Conservation (phyloP, 2,113 vertebrate genomes). For the Petromus typicus region DNA sequence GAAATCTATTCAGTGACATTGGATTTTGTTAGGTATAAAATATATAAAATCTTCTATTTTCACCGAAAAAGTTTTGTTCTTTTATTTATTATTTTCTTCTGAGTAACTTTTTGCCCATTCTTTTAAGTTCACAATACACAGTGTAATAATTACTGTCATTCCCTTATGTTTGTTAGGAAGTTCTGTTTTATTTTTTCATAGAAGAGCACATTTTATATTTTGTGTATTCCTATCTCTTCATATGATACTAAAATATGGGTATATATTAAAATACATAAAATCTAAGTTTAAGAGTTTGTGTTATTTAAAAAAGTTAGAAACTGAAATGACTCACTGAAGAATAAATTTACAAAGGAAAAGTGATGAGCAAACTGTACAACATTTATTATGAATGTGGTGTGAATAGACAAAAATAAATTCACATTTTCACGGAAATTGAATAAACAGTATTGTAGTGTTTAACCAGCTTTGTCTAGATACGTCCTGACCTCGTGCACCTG, state of each 20-base stretch:
- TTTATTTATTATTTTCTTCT: not conserved
- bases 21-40: conserved; percentile 14
- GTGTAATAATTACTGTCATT: not conserved
- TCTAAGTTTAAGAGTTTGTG: not conserved
- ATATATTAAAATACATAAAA: not conserved
- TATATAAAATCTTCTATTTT: not conserved
- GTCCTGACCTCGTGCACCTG: not conserved
- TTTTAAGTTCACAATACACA: not conserved
- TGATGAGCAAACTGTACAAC: not conserved
- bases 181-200: not conserved
- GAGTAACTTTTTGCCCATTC: not conserved
- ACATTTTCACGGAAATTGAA: not conserved
- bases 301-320: conserved; percentile 1
- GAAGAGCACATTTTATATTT: not conserved
- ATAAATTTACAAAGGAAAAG: not conserved
- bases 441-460: not conserved
- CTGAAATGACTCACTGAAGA: not conserved
- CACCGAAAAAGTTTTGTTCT: not conserved
- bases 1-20: not conserved
- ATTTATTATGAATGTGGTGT: not conserved
- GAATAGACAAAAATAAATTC: not conserved
- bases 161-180: not conserved
- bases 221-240: not conserved
- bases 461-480: not conserved
- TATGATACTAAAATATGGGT: not conserved